These are phyloP conservation scores for Stylophora pistillata DNA, from an alignment of 64 coral and sea anemone species.

Conservation along the genomic window DNA sequence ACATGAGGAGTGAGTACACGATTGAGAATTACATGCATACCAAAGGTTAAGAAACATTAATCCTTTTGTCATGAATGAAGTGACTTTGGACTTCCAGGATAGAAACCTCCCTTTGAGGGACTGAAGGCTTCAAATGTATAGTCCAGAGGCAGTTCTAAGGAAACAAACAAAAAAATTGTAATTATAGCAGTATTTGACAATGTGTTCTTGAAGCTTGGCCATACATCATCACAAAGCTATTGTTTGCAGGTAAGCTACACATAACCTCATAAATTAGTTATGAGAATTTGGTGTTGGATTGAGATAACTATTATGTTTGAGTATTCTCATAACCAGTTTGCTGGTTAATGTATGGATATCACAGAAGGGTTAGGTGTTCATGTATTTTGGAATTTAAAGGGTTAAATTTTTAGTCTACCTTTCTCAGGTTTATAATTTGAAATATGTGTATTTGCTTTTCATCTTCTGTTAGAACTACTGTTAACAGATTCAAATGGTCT, in stretches of 20 bases:
- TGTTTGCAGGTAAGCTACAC: too few relatives aligned
- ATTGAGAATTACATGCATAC: too few relatives aligned
- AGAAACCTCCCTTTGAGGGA: constrained; percentile 49
- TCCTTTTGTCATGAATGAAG: constrained; percentile 18
- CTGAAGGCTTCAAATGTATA: constrained; percentile 46
- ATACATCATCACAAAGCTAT: background rate
- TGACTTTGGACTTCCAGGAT: constrained; percentile 61
- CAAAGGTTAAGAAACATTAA: background rate
- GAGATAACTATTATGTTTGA: too few relatives aligned
- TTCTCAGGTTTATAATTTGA: background rate
- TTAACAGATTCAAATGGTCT: background rate
- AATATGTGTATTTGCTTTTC: background rate
- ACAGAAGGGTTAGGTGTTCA: too few relatives aligned
- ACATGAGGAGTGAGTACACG: too few relatives aligned
- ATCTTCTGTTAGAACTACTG: background rate
- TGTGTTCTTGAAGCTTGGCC: background rate
- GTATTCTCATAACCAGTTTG: too few relatives aligned
- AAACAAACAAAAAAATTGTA: background rate
- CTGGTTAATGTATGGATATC: too few relatives aligned
- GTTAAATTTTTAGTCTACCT: too few relatives aligned
- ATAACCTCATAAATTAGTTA: too few relatives aligned
- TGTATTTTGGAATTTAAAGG: too few relatives aligned
- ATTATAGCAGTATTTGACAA: background rate
- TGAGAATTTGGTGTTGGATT: too few relatives aligned
- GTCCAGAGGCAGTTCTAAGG: constrained; percentile 41